phyloP scores from a whole-genome alignment of 2,113 vertebrate species.

The Arvicanthis niloticus region DNA sequence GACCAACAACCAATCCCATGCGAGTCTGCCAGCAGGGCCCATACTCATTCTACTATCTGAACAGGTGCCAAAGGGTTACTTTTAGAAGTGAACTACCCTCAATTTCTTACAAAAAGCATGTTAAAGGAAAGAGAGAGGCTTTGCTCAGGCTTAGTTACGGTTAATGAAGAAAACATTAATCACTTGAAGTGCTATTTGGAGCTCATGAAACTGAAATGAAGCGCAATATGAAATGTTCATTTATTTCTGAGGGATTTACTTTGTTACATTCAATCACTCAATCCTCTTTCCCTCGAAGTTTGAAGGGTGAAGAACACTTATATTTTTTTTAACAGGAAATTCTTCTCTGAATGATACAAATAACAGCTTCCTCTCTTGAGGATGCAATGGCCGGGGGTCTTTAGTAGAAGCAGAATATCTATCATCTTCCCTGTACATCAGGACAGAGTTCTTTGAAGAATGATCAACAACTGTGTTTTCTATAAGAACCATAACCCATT shows the following conservation, averaged over 20 bases:
- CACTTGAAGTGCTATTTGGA: conserved; percentile 85
- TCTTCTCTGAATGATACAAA: conserved; percentile 15
- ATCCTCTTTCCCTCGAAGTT: conserved; percentile 68
- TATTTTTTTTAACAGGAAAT: conserved; percentile 14
- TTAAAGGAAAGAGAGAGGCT: conserved; percentile 58
- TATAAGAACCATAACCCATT: not conserved
- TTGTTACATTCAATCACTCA: conserved; percentile 82
- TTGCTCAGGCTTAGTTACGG: conserved; percentile 81
- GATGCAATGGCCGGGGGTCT: not conserved
- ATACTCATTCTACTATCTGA: accelerated
- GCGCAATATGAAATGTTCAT: conserved; percentile 85
- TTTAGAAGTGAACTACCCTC: not conserved
- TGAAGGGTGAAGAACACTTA: not conserved
- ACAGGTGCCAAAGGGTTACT: conserved; percentile 56
- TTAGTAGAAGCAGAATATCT: not conserved
- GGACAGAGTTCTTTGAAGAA: not conserved
- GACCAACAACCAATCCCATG: accelerated
- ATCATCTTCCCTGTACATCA: accelerated
- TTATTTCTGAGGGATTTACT: conserved; percentile 86
- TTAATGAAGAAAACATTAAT: conserved; percentile 88
- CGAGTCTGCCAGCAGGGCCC: accelerated
- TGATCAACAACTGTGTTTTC: too few species aligned
- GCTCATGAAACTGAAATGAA: conserved; percentile 85
- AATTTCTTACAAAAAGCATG: not conserved
- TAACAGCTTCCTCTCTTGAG: not conserved